These are phyloP conservation scores for Tenthredo distinguenda DNA, from an alignment of 2,888 invertebrate species.

Conservation along the genomic window DNA sequence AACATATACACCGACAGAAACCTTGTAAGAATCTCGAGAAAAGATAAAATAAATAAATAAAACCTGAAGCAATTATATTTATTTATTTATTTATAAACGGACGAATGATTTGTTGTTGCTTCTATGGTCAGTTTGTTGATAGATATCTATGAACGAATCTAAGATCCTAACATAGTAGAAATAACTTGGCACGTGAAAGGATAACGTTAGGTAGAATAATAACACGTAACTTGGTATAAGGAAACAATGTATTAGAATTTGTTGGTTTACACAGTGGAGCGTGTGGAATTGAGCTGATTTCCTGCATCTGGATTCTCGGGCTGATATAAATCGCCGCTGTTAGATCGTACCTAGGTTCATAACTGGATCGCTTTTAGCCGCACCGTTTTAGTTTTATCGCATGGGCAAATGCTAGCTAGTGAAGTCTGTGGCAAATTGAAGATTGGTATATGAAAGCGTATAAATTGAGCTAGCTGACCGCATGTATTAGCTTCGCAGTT, in stretches of 20 bases:
- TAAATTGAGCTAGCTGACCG: neutral
- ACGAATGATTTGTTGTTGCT: neutral
- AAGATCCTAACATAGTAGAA: neutral
- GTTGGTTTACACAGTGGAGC: neutral
- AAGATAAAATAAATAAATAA: neutral
- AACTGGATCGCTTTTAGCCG: neutral
- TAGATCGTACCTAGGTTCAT: neutral
- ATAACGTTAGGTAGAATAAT: neutral
- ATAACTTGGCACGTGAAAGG: neutral
- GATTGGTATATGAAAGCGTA: neutral
- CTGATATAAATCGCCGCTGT: neutral
- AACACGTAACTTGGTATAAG: neutral
- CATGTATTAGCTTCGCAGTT: neutral
- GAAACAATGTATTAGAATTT: neutral
- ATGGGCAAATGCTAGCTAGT: neutral
- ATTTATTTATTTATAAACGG: neutral
- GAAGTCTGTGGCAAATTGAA: neutral
- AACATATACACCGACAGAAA: neutral
- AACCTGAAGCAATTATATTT: neutral
- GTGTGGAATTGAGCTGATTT: constrained; percentile 7
- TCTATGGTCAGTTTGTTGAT: neutral
- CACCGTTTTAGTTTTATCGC: neutral
- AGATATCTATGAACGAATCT: neutral
- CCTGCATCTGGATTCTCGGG: neutral
- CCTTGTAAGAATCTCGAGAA: neutral